Conservation (phyloP, 2,888 invertebrate genomes). For the Pherbina coryleti region DNA sequence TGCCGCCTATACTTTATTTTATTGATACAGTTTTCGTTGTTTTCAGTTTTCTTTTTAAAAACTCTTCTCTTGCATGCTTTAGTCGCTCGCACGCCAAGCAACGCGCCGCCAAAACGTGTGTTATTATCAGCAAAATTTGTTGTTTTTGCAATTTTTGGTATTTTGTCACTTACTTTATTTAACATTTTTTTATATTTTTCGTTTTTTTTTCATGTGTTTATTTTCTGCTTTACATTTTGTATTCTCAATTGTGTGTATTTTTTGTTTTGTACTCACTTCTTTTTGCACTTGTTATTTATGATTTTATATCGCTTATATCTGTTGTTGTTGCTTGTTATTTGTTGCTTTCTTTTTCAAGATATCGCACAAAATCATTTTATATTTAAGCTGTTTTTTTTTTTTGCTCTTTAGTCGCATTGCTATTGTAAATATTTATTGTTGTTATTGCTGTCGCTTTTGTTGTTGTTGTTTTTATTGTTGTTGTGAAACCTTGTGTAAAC, state of each 20-base stretch:
- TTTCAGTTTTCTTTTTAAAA: neutral
- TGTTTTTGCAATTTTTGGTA: too few species aligned
- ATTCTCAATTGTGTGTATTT: neutral
- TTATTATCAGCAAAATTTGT: too few species aligned
- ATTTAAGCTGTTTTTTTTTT: neutral
- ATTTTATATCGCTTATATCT: neutral
- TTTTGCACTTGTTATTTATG: neutral
- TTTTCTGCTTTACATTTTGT: neutral
- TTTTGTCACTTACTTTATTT: neutral
- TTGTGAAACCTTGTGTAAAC: neutral
- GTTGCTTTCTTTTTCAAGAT: neutral
- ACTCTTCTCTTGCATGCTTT: neutral
- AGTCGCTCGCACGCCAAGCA: neutral
- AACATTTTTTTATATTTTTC: neutral
- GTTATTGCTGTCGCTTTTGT: neutral
- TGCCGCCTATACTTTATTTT: too few species aligned
- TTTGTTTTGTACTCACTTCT: neutral
- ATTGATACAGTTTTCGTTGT: neutral
- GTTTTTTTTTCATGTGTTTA: neutral
- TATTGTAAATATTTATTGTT: slow-evolving; percentile 4
- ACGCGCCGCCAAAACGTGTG: too few species aligned
- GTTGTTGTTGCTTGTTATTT: too few species aligned
- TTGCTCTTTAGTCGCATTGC: neutral
- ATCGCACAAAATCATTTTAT: neutral
- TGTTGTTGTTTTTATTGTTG: neutral